Conservation (phyloP, 1,140 invertebrate species). For the Phenacoccus solenopsis region DNA sequence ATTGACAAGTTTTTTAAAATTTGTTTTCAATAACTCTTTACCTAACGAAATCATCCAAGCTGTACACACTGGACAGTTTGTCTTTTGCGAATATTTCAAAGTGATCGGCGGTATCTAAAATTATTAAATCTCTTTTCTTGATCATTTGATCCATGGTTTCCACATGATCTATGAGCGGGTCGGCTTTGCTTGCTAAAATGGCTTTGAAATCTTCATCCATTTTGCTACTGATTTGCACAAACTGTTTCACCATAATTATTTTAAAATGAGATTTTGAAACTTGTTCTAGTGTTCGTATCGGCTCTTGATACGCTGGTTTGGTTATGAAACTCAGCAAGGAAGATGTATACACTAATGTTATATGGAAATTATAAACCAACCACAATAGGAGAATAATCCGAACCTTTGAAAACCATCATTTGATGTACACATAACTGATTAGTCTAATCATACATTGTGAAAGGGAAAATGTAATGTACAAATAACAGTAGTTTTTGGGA, state of each 20-base stretch:
- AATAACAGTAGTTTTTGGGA: too few species aligned
- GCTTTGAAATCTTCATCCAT: slow-evolving; percentile 7
- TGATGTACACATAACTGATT: too few species aligned
- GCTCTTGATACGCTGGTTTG: background rate
- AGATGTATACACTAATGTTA: background rate
- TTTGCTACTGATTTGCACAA: background rate
- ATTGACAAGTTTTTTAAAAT: too few species aligned
- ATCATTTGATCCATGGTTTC: background rate
- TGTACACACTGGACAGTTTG: background rate
- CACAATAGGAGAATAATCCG: background rate
- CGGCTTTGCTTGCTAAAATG: background rate
- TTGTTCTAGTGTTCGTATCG: background rate
- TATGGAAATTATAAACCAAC: slow-evolving; percentile 7
- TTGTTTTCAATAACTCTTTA: too few species aligned
- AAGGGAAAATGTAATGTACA: too few species aligned
- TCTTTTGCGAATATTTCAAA: background rate
- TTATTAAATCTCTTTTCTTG: background rate
- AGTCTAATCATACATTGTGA: too few species aligned
- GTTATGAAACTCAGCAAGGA: slow-evolving; percentile 1
- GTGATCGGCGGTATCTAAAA: background rate
- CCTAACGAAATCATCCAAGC: background rate
- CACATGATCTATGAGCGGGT: background rate
- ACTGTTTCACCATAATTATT: background rate
- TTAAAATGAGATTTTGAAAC: background rate
- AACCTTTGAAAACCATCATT: background rate